Percentiles rank a stretch among this genome's conserved stretches.
Conservation (phyloP, 2,888 invertebrate species). For the Frankliniella intonsa region DNA sequence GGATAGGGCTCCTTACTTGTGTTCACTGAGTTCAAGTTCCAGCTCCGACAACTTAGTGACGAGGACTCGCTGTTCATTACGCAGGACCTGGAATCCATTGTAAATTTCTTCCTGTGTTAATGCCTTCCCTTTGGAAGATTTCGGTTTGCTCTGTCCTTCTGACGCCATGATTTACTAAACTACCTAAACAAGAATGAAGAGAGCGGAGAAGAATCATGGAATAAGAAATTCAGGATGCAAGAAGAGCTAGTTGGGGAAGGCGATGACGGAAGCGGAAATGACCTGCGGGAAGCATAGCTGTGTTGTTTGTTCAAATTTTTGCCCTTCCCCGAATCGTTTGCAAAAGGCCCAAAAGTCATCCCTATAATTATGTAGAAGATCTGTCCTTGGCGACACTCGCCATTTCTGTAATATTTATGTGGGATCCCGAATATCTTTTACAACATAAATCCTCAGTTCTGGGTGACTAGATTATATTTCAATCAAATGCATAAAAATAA, state of each 20-base stretch:
- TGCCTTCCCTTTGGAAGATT: slow-evolving; percentile 44
- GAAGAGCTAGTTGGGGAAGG: neutral
- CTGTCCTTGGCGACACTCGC: no score
- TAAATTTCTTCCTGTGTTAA: slow-evolving; percentile 74
- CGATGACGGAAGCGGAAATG: neutral
- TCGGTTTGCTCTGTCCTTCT: slow-evolving; percentile 37
- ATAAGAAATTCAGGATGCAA: neutral
- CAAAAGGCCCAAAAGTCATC: neutral
- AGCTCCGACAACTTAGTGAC: slow-evolving; percentile 86
- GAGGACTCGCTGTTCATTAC: slow-evolving; percentile 81
- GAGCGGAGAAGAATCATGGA: neutral
- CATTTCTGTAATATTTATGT: no score
- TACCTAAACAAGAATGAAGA: neutral
- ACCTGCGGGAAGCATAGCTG: neutral
- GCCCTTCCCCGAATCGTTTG: neutral
- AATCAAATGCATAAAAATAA: no score
- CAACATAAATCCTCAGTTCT: no score
- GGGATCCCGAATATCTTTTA: no score
- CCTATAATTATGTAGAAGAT: neutral
- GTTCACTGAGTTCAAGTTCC: slow-evolving; percentile 92
- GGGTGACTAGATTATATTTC: no score
- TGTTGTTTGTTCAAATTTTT: neutral
- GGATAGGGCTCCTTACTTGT: slow-evolving; percentile 65
- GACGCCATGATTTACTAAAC: slow-evolving; percentile 37
- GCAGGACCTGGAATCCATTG: slow-evolving; percentile 77